phyloP scores from a whole-genome alignment of 2,113 vertebrate genomes.

The Dendropsophus ebraccatus region DNA sequence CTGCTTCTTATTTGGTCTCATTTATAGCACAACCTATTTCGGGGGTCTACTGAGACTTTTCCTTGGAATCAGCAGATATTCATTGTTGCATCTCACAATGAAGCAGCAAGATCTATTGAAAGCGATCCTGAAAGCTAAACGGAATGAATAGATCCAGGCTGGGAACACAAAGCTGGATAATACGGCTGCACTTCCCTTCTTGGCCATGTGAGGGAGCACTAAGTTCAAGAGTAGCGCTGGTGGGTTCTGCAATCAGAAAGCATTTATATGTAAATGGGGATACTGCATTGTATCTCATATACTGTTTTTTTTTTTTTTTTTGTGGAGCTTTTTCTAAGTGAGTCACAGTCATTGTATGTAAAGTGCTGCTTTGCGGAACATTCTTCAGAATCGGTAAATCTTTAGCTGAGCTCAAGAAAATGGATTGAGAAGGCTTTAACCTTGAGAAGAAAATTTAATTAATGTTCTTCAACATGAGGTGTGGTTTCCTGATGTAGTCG shows the following conservation, averaged over 20 bases:
- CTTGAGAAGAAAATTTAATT: slow-evolving; percentile 17
- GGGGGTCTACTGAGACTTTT: slow-evolving; percentile 7
- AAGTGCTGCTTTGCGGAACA: slow-evolving; percentile 23
- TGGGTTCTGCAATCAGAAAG: slow-evolving; percentile 12
- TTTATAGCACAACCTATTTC: slow-evolving; percentile 22
- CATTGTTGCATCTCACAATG: slow-evolving; percentile 21
- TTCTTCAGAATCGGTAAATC: neutral
- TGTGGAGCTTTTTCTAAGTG: slow-evolving; percentile 29
- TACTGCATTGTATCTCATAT: slow-evolving; percentile 34
- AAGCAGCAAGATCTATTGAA: neutral
- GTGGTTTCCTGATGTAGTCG: neutral
- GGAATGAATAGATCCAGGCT: slow-evolving; percentile 3
- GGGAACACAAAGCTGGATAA: neutral
- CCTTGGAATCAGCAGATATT: slow-evolving; percentile 22
- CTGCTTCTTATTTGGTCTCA: slow-evolving; percentile 7
- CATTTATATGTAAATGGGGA: slow-evolving; percentile 42
- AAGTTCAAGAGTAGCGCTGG: slow-evolving; percentile 1
- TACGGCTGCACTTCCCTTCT: neutral
- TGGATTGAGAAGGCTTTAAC: slow-evolving; percentile 12
- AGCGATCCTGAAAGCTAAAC: neutral
- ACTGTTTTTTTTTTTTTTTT: neutral
- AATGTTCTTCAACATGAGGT: slow-evolving; percentile 21
- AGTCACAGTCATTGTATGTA: slow-evolving; percentile 28
- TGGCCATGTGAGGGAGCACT: slow-evolving; percentile 39
- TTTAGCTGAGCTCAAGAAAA: slow-evolving; percentile 15